A percentile compares a stretch with the other conserved stretches of the same genome.
Evolutionary conservation across 2,888 invertebrate species (phyloP).

Genomic region (Drosophila cognata): DNA sequence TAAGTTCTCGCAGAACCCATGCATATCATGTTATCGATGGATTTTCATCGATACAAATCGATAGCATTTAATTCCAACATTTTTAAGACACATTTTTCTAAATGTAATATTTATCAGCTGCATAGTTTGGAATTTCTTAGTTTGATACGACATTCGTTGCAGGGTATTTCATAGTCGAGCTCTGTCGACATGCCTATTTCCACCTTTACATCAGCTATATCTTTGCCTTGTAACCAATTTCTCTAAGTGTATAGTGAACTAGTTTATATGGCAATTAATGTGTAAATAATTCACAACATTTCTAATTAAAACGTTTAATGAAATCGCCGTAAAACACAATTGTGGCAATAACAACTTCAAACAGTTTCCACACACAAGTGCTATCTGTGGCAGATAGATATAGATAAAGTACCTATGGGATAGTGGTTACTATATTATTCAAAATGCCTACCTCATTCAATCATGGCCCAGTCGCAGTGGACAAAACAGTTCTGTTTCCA

Average conservation of each 20-base stretch:
- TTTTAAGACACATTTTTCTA: neutral
- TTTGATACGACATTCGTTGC: too few species aligned
- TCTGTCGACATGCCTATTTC: neutral
- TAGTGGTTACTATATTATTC: neutral
- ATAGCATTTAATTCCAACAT: neutral
- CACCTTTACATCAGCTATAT: too few species aligned
- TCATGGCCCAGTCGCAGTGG: conserved; percentile 40
- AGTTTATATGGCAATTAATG: conserved; percentile 68
- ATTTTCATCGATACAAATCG: neutral
- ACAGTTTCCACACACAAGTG: conserved; percentile 11
- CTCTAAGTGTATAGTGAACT: conserved; percentile 45
- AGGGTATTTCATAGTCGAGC: neutral
- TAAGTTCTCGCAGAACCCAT: neutral
- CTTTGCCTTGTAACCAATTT: conserved; percentile 8
- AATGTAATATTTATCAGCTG: neutral
- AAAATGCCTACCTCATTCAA: neutral
- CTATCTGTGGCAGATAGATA: conserved; percentile 33
- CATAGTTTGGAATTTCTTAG: neutral
- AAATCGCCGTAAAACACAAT: conserved; percentile 38
- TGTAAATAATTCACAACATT: conserved; percentile 67
- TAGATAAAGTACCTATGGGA: neutral
- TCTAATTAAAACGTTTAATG: conserved; percentile 67
- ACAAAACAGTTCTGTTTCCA: conserved; percentile 36
- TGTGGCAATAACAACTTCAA: conserved; percentile 44
- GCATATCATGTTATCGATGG: neutral